These are phyloP conservation scores for Gymnocheta viridis DNA, from an alignment of 2,888 invertebrate genomes.

Conservation along the genomic window DNA sequence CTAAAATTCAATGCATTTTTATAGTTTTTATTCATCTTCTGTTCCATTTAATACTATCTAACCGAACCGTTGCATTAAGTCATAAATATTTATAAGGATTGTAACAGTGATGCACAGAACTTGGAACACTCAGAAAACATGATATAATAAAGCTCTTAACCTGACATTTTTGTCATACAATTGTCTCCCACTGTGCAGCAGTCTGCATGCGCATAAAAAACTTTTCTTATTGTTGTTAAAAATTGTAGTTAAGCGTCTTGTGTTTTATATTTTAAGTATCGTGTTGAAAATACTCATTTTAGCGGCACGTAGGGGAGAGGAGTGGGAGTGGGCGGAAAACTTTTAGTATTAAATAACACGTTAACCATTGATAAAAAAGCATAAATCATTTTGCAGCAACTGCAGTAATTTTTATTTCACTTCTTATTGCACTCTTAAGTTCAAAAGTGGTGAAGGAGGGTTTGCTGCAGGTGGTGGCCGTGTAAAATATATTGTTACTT, in stretches of 20 bases:
- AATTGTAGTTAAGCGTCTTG: conserved; percentile 51
- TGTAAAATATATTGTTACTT: not conserved
- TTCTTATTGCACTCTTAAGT: conserved; percentile 43
- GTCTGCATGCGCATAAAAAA: not conserved
- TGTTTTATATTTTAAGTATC: conserved; percentile 60
- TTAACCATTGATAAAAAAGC: conserved; percentile 61
- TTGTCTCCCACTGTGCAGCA: not conserved
- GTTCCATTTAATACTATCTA: conserved; percentile 38
- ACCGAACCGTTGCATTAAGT: conserved; percentile 14
- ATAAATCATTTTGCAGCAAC: conserved; percentile 62
- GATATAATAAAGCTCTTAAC: too few species aligned
- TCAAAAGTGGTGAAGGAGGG: not conserved
- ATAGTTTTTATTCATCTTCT: conserved; percentile 35
- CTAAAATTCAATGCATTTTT: conserved; percentile 53
- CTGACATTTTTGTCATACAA: not conserved
- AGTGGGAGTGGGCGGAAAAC: not conserved
- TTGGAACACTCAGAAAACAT: not conserved
- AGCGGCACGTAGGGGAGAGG: not conserved
- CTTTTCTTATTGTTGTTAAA: conserved; percentile 5
- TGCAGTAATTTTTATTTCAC: conserved; percentile 32
- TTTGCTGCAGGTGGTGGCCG: not conserved
- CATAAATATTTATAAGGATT: conserved; percentile 10
- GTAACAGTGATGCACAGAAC: not conserved
- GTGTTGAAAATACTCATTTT: conserved; percentile 53
- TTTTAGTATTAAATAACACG: conserved; percentile 58